These are phyloP conservation scores for Apotomis capreana DNA, from an alignment of 2,888 invertebrate species.

Conservation along the genomic window DNA sequence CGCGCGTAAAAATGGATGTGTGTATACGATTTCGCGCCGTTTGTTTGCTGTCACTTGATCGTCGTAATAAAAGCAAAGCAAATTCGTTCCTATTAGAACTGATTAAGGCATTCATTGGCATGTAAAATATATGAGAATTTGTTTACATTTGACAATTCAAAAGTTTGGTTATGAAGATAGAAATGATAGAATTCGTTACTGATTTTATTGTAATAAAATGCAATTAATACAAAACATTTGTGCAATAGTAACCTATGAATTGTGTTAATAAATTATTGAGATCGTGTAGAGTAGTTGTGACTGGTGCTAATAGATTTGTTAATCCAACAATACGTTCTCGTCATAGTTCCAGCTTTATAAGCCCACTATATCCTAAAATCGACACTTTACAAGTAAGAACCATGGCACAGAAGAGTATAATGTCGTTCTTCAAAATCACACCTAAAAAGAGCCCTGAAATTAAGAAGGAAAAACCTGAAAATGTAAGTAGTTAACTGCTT, in stretches of 20 bases:
- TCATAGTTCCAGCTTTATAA: not conserved
- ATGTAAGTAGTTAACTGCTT: conserved; percentile 13
- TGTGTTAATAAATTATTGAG: conserved; percentile 42
- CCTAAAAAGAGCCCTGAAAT: conserved; percentile 59
- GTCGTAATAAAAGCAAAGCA: not conserved
- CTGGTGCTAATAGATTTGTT: conserved; percentile 14
- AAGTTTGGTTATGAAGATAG: conserved; percentile 19
- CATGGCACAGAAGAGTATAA: conserved; percentile 78
- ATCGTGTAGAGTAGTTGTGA: conserved; percentile 46
- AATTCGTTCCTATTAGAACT: not conserved
- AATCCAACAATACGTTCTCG: not conserved
- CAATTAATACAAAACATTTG: not conserved
- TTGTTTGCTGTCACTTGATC: not conserved
- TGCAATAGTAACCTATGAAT: conserved; percentile 47
- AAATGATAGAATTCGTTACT: conserved; percentile 4
- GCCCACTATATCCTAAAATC: not conserved
- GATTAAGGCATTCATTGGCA: not conserved
- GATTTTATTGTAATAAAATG: conserved; percentile 18
- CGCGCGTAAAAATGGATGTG: conserved; percentile 5
- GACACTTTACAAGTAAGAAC: conserved; percentile 45
- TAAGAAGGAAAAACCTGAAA: conserved; percentile 44
- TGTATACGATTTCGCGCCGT: conserved; percentile 31
- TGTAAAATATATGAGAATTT: not conserved
- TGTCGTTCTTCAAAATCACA: conserved; percentile 72
- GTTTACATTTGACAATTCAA: conserved; percentile 33